Base-by-base conservation (phyloP, 2,797 vertebrate species). In the Simalia tracyae region DNA sequence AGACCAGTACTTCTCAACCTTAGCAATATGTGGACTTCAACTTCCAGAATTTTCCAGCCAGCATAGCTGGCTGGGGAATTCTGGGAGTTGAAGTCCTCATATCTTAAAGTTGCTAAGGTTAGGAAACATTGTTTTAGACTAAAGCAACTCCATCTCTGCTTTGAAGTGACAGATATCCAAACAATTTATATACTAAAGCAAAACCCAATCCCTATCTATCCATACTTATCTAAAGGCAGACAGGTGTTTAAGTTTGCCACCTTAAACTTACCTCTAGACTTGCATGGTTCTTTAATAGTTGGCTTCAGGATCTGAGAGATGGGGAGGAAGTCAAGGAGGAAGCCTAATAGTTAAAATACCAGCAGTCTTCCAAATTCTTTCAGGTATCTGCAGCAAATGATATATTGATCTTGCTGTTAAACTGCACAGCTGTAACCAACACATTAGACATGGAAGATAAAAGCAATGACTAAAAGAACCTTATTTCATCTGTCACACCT, bases 401-500 rank as follows among this genome's bases (percentile, higher is more conserved):
- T 96, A 93, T 98, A 98, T 98, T 95, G 97, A 98, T 98, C 97
- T 97, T 96, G 91, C 96, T 98, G 97, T 97, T 98, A 97, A 97
- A 97, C 94, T 96, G 96, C 97, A 97, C 96, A 97, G 97, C 97
- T 98, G 97, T 97, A 97, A 97, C 97, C 97, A 98, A 97, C 97
- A 98, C 97, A 97, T 98, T 98, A 97, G 97, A 97, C 97, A 98
- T 96, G 96, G 97, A 96, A 98, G 97, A 97, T 97, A 97, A 98
- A 98, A 97, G 96, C 94, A 97, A 96, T 97, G 97, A 96, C 97
- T 97, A 96, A 97, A 97, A 97, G 96, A 95, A 96, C 96, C 96
- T 97, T 97, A 97, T 97, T 97, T 97, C 96, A 97, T 98, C 97
- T 97, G 97, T 97, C 97, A 97, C 97, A 98, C 97, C 97, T 98